Conservation (phyloP, 2,797 vertebrate species). For the Rhinella marina region DNA sequence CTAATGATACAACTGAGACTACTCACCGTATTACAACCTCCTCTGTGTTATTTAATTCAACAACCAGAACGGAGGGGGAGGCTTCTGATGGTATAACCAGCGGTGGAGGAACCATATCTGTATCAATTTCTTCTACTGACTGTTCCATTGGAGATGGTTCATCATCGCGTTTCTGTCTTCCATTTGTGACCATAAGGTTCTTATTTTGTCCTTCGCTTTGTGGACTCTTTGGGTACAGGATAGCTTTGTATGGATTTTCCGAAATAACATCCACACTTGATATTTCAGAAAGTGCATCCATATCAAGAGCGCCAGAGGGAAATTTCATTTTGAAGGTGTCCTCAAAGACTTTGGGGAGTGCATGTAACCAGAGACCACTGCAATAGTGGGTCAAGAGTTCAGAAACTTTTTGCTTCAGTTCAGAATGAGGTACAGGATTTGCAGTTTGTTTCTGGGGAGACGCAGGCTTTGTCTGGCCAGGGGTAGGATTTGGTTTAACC, state of each 20-base stretch:
- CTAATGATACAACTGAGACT: background rate
- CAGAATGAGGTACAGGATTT: constrained; percentile 55
- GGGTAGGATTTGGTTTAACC: constrained; percentile 65
- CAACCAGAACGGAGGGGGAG: constrained; percentile 87
- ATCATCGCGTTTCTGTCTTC: constrained; percentile 51
- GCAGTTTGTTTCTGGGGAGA: background rate
- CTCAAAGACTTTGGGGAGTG: constrained; percentile 87
- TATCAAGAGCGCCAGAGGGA: constrained; percentile 80
- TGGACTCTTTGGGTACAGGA: constrained; percentile 84
- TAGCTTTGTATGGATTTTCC: constrained; percentile 83
- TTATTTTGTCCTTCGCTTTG: constrained; percentile 73
- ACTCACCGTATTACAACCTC: constrained; percentile 86
- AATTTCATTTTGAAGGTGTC: constrained; percentile 84
- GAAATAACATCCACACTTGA: constrained; percentile 83
- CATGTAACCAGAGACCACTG: constrained; percentile 87
- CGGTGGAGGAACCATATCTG: constrained; percentile 72
- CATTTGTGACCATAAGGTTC: constrained; percentile 64
- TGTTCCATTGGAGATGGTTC: background rate
- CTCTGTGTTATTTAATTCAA: constrained; percentile 82
- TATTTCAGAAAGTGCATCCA: constrained; percentile 80
- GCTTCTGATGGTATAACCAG: constrained; percentile 79
- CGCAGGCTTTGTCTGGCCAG: constrained; percentile 58
- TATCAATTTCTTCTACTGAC: constrained; percentile 9
- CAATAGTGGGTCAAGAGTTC: constrained; percentile 85
- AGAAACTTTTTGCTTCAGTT: constrained; percentile 79